A percentile compares a stretch with the other conserved stretches of the same genome.
These are phyloP conservation scores for Ariolimax columbianus DNA, from an alignment of 2,888 invertebrate genomes.

Conservation along the genomic window DNA sequence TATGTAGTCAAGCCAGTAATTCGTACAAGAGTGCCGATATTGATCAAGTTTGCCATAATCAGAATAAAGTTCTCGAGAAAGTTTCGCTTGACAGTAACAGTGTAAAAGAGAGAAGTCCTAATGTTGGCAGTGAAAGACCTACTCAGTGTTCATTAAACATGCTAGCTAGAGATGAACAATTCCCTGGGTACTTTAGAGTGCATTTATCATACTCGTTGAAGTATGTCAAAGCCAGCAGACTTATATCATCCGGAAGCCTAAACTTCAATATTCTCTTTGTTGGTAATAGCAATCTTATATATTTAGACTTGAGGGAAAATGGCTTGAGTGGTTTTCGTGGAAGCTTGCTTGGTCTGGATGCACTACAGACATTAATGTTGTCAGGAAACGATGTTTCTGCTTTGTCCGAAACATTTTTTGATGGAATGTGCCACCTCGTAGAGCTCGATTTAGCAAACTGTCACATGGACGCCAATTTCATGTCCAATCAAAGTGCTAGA, in stretches of 20 bases:
- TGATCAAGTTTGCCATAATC: background rate
- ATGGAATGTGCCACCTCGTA: background rate
- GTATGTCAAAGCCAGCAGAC: background rate
- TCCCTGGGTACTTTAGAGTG: background rate
- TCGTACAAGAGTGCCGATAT: background rate
- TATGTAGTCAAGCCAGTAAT: background rate
- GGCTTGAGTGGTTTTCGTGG: background rate
- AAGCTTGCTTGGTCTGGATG: background rate
- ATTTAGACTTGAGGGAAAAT: background rate
- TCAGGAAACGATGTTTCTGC: conserved; percentile 22
- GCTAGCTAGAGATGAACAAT: background rate
- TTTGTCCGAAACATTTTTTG: conserved; percentile 31
- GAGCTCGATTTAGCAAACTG: conserved; percentile 2
- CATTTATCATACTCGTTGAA: background rate
- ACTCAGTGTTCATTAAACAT: background rate
- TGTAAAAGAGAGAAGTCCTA: background rate
- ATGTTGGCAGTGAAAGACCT: no score
- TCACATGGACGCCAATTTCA: background rate
- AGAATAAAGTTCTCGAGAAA: background rate
- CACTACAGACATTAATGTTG: background rate
- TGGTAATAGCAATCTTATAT: background rate
- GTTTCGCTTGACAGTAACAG: background rate
- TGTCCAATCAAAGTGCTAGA: conserved; percentile 5
- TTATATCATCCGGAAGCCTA: background rate
- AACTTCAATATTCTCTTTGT: background rate